Base-by-base conservation (phyloP, 2,113 vertebrate genomes). In the Garra rufa region DNA sequence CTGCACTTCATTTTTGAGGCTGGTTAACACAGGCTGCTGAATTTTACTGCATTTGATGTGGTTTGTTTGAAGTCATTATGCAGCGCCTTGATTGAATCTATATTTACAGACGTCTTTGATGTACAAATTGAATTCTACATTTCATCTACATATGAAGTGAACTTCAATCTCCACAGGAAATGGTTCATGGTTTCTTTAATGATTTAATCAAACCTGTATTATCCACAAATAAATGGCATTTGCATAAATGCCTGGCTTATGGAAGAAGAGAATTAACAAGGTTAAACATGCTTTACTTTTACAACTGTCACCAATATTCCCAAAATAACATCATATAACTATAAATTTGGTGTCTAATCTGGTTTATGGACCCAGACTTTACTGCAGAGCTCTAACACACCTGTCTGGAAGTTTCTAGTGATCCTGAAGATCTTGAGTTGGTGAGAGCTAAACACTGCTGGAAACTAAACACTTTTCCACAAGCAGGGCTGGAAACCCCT, bases 21-120 rank as follows among this genome's bases (percentile, higher is more conserved):
- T 19, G 14, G 21, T 77, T 86, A 88, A 44, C 52, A 65, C 26
- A 55, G 41, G 14, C 48, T 83, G 87, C 85, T 88, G 76, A 34
- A 87, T 82, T 71, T 80, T 13, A 44, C 76, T 75, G 65, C 78
- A 81, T 91, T 87, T 83, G 84, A 88, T 87, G 83, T 57, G 59
- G 82, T 50, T 81, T 65, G 80, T 86, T 90, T 89, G 87, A 88
- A 85, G 85, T 26, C 50, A 78, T 34, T 85, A 83, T 83, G 78
- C 69, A 30, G 26, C 38, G 74, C 59, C 46, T 59, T 76, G 38
- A 87, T 85, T 87, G 76, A 87, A 76, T 88, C 81, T 81, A 61
- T 89, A 90, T 90, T 90, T 89, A 83, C 87, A 91, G 81, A 70
- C 67, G 3, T 65, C 89, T 92, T 92, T 92, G 90, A 94, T 90